Conservation (phyloP, 1,140 invertebrate genomes). For the Drosophila rhopaloa region DNA sequence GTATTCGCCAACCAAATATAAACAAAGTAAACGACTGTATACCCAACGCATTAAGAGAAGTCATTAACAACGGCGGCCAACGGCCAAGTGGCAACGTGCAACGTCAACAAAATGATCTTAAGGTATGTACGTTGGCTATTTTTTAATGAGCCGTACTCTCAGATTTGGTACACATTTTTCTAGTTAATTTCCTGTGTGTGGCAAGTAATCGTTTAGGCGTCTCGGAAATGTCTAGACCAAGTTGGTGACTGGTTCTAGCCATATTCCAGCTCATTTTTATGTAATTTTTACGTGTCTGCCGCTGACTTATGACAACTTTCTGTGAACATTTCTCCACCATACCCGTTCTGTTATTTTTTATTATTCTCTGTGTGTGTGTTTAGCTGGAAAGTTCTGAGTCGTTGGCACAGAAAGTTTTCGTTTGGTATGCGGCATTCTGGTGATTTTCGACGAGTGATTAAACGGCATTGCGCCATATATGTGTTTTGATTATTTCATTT, state of each 20-base stretch:
- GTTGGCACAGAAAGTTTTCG: slow-evolving; percentile 55
- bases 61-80: slow-evolving; percentile 64
- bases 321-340: slow-evolving; percentile 41
- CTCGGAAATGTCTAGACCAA: slow-evolving; percentile 15
- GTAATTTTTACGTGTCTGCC: slow-evolving; percentile 58
- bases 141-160: slow-evolving; percentile 58
- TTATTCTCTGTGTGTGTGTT: slow-evolving; percentile 27
- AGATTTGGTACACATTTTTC: slow-evolving; percentile 54
- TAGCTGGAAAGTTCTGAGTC: slow-evolving; percentile 57
- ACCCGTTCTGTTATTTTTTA: slow-evolving; percentile 23
- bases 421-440: slow-evolving; percentile 42
- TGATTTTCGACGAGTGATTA: slow-evolving; percentile 40
- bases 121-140: slow-evolving; percentile 68
- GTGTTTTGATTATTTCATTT: slow-evolving; percentile 67
- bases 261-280: slow-evolving; percentile 39
- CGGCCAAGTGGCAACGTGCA: slow-evolving; percentile 68
- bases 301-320: slow-evolving; percentile 45
- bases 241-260: slow-evolving; percentile 31
- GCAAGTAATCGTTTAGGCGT: slow-evolving; percentile 28
- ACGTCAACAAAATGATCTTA: slow-evolving; percentile 80
- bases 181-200: slow-evolving; percentile 61
- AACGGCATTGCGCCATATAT: slow-evolving; percentile 56
- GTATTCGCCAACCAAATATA: slow-evolving; percentile 37
- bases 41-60: slow-evolving; percentile 65
- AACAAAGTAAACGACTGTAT: slow-evolving; percentile 10